Percentiles rank a stretch among this genome's conserved stretches.
phyloP scores from a whole-genome alignment of 2,888 invertebrate species.

The Drosophila putrida region DNA sequence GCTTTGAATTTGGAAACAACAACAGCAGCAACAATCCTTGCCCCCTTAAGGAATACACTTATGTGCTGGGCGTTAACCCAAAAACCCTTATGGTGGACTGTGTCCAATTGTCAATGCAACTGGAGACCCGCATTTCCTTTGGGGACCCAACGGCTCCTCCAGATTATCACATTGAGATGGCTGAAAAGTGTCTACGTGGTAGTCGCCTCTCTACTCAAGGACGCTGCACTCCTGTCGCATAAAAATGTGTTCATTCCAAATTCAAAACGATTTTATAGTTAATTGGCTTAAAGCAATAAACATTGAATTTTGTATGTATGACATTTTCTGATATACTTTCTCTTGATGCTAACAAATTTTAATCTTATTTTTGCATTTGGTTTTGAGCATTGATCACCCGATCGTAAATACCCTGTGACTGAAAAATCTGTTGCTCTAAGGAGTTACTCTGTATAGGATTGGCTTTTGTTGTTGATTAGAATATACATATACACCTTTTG shows the following conservation, averaged over 20 bases:
- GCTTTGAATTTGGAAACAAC: constrained; percentile 75
- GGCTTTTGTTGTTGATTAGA: too few relatives aligned
- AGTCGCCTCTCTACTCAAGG: constrained; percentile 73
- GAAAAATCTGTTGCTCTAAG: too few relatives aligned
- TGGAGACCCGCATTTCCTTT: constrained; percentile 81
- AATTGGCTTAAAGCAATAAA: constrained; percentile 43
- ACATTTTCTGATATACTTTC: too few relatives aligned
- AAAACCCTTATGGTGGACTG: constrained; percentile 88
- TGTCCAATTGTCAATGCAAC: constrained; percentile 80
- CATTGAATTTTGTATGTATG: constrained; percentile 17
- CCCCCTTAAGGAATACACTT: constrained; percentile 79
- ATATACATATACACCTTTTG: too few relatives aligned
- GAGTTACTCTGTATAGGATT: too few relatives aligned
- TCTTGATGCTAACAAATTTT: too few relatives aligned
- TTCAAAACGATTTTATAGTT: constrained; percentile 15
- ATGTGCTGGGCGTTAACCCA: constrained; percentile 88
- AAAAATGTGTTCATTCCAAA: constrained; percentile 6
- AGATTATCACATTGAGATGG: constrained; percentile 64
- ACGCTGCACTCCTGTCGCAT: constrained; percentile 58
- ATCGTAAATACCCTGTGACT: too few relatives aligned
- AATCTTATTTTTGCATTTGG: too few relatives aligned
- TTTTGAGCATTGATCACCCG: too few relatives aligned
- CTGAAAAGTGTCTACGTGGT: constrained; percentile 78
- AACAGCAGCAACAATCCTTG: constrained; percentile 81
- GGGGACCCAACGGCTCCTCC: constrained; percentile 26